Base-by-base conservation (phyloP, 2,888 invertebrate species). In the Meliscaeva auricollis region DNA sequence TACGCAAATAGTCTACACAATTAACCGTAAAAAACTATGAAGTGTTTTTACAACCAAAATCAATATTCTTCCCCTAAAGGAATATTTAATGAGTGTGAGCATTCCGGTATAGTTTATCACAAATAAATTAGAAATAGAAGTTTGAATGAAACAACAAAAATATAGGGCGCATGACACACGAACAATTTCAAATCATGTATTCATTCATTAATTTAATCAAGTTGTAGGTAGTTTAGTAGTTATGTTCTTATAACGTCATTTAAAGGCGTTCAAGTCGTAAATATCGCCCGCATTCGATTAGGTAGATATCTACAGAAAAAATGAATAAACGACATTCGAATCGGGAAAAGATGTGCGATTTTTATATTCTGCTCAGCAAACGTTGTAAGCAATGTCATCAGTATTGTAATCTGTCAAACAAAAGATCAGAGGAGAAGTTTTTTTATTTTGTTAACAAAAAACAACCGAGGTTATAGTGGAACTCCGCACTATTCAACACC, bases 1-100 rank as follows among this genome's bases (percentile, higher is more conserved):
- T 66, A 66, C 48, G 0, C 2, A 1, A 17, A 13, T 32, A 38
- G 11, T 7, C 35, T 38, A 38, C 35, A 9, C 35, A 22, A 54
- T 15, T n/a, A n/a, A n/a, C 2, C 58, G 17, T 20, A 35, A 8
- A 3, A 50, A 22, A 15, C 9, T 38, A 5, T 22, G 15, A 17
- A 30, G 48, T 50, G 20, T 35, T 50, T 15, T 11, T 48, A 9
- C 41, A 64, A 46, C 35, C 26, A 64, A 75, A 81, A 81, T 81
- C 80, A 56, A 82, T 82, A 77, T 17, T 72, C 52, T 72, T 17
- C 17, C 66, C 20, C 35, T 48, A 52, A 69, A 64, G 17, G 66
- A 70, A 72, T 52, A 52, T 15, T 9, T n/a, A 66, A 82, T 60
- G 60, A 60, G 72, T 30, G 58, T 52, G 50, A 70, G 20, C 17